Percentiles rank a stretch among this genome's conserved stretches.
phyloP scores from a whole-genome alignment of 2,113 vertebrate genomes.

The Callipepla californica region DNA sequence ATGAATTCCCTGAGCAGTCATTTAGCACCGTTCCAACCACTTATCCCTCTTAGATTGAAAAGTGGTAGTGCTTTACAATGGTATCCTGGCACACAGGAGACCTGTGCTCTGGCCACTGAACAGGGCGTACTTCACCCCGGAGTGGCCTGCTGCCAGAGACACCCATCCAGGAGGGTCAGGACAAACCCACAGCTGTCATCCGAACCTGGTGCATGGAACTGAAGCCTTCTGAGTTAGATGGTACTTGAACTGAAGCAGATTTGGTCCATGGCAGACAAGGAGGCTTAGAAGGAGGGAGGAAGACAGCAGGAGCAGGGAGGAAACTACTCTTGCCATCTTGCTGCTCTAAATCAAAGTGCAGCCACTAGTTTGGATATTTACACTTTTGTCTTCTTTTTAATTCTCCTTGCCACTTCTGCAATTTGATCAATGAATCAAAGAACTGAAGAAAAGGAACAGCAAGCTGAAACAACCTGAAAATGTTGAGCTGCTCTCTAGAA shows the following conservation, averaged over 20 bases:
- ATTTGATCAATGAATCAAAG: not conserved
- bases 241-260: not conserved
- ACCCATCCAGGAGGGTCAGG: accelerated
- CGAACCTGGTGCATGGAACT: accelerated
- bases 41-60: not conserved
- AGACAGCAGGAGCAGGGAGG: not conserved
- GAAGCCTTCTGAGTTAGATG: not conserved
- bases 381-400: not conserved
- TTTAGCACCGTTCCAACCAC: not conserved
- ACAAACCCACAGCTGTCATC: not conserved
- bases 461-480: not conserved
- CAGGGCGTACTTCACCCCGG: not conserved
- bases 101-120: not conserved
- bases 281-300: not conserved
- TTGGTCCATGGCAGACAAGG: not conserved
- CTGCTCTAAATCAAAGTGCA: not conserved
- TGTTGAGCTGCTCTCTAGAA: not conserved
- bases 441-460: not conserved
- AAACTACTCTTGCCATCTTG: not conserved
- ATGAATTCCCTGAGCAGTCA: not conserved
- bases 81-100: not conserved
- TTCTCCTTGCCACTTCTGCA: not conserved
- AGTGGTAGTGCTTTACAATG: not conserved
- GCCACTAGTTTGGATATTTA: not conserved
- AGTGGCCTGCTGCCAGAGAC: not conserved